A percentile compares a stretch with the other conserved stretches of the same genome.
These are phyloP conservation scores for Heliothis virescens DNA, from an alignment of 1,140 invertebrate genomes.

Conservation along the genomic window DNA sequence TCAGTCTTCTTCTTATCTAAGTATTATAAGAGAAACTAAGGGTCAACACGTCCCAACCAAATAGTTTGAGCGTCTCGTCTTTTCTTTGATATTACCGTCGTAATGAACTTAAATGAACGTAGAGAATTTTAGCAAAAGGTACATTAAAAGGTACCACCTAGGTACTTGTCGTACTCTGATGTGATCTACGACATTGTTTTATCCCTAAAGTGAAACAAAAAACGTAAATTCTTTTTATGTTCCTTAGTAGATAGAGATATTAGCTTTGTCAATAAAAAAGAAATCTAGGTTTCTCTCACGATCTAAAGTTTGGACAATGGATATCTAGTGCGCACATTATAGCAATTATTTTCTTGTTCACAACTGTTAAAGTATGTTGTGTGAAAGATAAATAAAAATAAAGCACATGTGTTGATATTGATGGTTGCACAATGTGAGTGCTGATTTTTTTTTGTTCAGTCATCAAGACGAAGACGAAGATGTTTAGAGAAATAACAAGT, in stretches of 20 bases:
- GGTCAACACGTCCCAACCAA: constrained; percentile 13
- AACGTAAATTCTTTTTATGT: no score
- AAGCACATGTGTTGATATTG: neutral
- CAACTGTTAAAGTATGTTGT: neutral
- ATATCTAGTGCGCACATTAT: neutral
- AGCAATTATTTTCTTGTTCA: constrained; percentile 8
- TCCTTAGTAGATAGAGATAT: no score
- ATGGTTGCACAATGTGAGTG: neutral
- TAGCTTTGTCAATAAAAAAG: neutral
- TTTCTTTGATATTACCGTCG: no score
- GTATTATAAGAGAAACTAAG: constrained; percentile 54
- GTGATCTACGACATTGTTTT: no score
- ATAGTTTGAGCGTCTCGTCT: neutral
- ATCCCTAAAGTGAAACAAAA: no score
- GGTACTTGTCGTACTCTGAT: no score
- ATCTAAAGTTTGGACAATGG: constrained; percentile 36
- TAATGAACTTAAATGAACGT: no score
- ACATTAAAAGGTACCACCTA: no score
- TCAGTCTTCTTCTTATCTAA: constrained; percentile 56
- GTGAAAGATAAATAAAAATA: constrained; percentile 11
- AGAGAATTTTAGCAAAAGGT: no score
- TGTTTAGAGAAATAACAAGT: neutral
- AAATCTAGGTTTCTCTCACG: constrained; percentile 31
- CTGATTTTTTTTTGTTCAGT: neutral
- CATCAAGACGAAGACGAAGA: neutral